Base-by-base conservation (phyloP, 2,113 vertebrate species). In the Notarius lentiginosus region DNA sequence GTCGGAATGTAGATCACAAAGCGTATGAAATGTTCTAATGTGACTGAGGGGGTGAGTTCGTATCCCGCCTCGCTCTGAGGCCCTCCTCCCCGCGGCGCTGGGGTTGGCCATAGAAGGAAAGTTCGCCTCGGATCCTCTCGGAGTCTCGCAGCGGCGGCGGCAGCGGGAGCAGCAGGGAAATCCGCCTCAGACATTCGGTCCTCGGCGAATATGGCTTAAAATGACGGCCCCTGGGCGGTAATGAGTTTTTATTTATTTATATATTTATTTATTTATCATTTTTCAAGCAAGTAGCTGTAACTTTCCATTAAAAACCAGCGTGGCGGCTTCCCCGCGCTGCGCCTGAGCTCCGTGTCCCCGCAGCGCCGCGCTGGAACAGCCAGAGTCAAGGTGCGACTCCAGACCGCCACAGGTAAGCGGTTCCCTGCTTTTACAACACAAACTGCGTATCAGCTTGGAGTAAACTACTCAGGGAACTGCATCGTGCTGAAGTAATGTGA, bases 81-180 rank as follows among this genome's bases (percentile, higher is more conserved):
- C 55, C 30, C 30, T 30, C 83, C 83, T 58, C 70, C 70, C 70
- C 55, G 47, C 6, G 68, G 34, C 70, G 17, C 30, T 75, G 70
- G 55, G 79, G 84, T 80, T 87, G 60, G 66, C 90, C 88, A 89
- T 83, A 89, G 83, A 89, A 87, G 90, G 90, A 86, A 65, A 89
- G 61, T 79, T 70, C 24, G 12, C 20, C 61, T 83, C 58, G 53
- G 76, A 70, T 68, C 47, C 24, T 14, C 72, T 77, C 41, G 0
- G 41, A 41, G 41, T 41, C 4, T 41, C 41, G 2, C 41, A 4
- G 41, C 41, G 4, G 41, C 41, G 4, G 41, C 41, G 4, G 1
- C 65, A 41, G 11, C 10, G 20, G 14, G 65, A 27, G 27, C 61
- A 27, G 30, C 17, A 83, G 65, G 4, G 49, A 82, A 10, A 82